phyloP scores from a whole-genome alignment of 2,888 invertebrate species.

The Philhelius pedissequus region DNA sequence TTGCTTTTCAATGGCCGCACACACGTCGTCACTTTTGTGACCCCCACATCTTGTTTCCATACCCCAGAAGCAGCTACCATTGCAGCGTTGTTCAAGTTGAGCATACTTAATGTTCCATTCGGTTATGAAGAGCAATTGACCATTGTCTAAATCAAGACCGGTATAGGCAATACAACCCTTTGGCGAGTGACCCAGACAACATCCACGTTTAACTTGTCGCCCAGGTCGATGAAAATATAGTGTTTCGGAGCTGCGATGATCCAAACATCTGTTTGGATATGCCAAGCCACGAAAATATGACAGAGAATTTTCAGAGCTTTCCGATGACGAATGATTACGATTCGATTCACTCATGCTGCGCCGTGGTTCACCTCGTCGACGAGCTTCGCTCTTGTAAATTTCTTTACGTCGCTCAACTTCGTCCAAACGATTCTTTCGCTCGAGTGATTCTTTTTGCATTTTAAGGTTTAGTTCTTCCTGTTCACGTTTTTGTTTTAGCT shows the following conservation, averaged over 20 bases:
- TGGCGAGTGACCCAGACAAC: constrained; percentile 88
- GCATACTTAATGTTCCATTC: constrained; percentile 85
- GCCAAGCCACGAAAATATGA: constrained; percentile 76
- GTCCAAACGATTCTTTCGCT: constrained; percentile 85
- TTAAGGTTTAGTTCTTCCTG: constrained; percentile 82
- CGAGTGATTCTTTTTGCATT: constrained; percentile 84
- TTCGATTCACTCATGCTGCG: constrained; percentile 80
- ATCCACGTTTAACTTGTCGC: constrained; percentile 85
- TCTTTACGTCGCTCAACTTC: constrained; percentile 90
- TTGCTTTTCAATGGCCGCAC: constrained; percentile 85
- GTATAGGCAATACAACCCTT: constrained; percentile 87
- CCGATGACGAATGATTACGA: constrained; percentile 80
- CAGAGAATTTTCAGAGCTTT: constrained; percentile 80
- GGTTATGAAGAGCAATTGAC: constrained; percentile 85
- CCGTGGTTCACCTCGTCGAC: constrained; percentile 80
- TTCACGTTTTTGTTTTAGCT: constrained; percentile 84
- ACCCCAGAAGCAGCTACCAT: constrained; percentile 75
- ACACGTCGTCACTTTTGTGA: constrained; percentile 77
- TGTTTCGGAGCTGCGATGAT: constrained; percentile 81
- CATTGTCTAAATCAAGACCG: constrained; percentile 87
- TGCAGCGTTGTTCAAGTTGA: constrained; percentile 76
- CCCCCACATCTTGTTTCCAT: constrained; percentile 75
- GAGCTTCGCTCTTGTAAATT: constrained; percentile 85
- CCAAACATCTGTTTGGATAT: constrained; percentile 77
- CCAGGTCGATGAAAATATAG: constrained; percentile 81